phyloP scores from a whole-genome alignment of 2,888 invertebrate species.

The Phytoseiulus persimilis region DNA sequence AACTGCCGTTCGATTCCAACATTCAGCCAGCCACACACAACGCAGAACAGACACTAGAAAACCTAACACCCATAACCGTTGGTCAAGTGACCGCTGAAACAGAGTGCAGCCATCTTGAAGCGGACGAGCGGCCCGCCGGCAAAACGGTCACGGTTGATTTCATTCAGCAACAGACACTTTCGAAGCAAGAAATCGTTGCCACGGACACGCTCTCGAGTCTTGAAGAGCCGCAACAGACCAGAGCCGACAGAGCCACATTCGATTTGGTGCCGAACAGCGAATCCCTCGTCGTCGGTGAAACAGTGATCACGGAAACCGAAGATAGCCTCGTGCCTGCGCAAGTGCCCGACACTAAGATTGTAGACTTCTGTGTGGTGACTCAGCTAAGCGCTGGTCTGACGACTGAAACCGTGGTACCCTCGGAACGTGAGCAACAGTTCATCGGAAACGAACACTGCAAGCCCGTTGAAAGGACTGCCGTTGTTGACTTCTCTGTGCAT shows the following conservation, averaged over 20 bases:
- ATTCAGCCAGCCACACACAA: slow-evolving; percentile 41
- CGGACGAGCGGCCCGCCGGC: slow-evolving; percentile 29
- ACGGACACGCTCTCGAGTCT: slow-evolving; percentile 7
- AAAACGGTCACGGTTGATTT: slow-evolving; percentile 41
- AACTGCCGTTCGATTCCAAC: slow-evolving; percentile 41
- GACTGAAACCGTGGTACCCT: slow-evolving; percentile 32
- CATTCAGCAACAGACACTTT: slow-evolving; percentile 42
- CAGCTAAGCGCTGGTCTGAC: slow-evolving; percentile 18
- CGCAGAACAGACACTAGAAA: slow-evolving; percentile 36
- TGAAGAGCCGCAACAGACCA: background rate
- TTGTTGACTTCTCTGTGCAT: slow-evolving; percentile 37
- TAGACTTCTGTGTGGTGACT: slow-evolving; percentile 37
- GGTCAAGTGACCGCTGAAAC: slow-evolving; percentile 42
- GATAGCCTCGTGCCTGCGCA: slow-evolving; percentile 40
- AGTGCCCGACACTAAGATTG: slow-evolving; percentile 41
- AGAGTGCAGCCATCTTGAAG: slow-evolving; percentile 41
- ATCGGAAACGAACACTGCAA: slow-evolving; percentile 20
- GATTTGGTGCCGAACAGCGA: slow-evolving; percentile 30
- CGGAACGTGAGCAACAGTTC: slow-evolving; percentile 24
- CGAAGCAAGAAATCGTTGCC: slow-evolving; percentile 42
- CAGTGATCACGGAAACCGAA: slow-evolving; percentile 43
- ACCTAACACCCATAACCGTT: slow-evolving; percentile 40
- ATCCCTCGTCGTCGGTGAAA: slow-evolving; percentile 43
- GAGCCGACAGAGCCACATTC: background rate
- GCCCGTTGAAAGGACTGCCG: slow-evolving; percentile 18